These are phyloP conservation scores for Falcaria lacertinaria DNA, from an alignment of 2,888 invertebrate genomes.

Conservation along the genomic window DNA sequence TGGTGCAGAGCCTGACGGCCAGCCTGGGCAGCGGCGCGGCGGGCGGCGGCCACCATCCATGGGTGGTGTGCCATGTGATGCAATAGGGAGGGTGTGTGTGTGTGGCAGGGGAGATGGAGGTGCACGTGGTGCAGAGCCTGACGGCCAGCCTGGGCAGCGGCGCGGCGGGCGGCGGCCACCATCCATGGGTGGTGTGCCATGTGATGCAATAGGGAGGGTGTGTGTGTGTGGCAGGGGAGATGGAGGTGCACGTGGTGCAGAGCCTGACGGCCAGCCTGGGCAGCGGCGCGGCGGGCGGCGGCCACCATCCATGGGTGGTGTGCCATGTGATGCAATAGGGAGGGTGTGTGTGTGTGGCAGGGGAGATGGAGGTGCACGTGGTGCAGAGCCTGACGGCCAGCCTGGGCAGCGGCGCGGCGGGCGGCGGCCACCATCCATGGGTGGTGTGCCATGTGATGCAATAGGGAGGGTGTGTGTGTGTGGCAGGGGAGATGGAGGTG, in stretches of 20 bases:
- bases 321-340: conserved; percentile 93
- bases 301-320: conserved; percentile 95
- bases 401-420: neutral
- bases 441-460: neutral
- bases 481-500: conserved; percentile 51
- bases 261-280: conserved; percentile 94
- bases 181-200: conserved; percentile 96
- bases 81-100: neutral
- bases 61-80: conserved; percentile 95
- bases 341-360: conserved; percentile 32
- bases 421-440: too few relatives aligned
- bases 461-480: neutral
- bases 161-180: conserved; percentile 84
- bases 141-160: conserved; percentile 94
- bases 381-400: conserved; percentile 93
- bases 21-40: conserved; percentile 91
- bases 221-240: conserved; percentile 56
- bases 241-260: conserved; percentile 91
- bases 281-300: conserved; percentile 78
- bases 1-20: conserved; percentile 94
- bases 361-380: conserved; percentile 85
- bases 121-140: conserved; percentile 93
- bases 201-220: conserved; percentile 81
- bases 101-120: conserved; percentile 78
- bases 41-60: conserved; percentile 89